phyloP scores from a whole-genome alignment of 2,888 invertebrate species.

The Altica lythri region DNA sequence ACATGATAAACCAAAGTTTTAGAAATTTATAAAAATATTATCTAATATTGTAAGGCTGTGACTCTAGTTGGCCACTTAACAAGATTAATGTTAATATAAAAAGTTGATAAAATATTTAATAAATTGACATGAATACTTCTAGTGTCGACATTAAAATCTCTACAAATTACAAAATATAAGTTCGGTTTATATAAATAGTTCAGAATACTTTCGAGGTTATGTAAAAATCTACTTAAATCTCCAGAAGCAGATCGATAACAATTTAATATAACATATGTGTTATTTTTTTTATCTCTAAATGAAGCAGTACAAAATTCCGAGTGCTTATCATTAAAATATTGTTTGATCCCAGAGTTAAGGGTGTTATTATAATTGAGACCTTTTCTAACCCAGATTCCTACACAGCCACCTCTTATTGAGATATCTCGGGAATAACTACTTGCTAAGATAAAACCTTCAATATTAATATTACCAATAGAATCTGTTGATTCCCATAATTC shows the following conservation, averaged over 20 bases:
- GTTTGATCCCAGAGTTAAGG: not conserved
- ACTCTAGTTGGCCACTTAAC: constrained; percentile 13
- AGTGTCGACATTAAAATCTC: constrained; percentile 17
- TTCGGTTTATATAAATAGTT: constrained; percentile 12
- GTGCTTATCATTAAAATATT: constrained; percentile 10
- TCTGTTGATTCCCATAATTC: constrained; percentile 5
- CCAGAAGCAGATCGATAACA: constrained; percentile 17
- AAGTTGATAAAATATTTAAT: constrained; percentile 7
- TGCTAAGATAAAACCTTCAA: constrained; percentile 4
- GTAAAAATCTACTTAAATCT: constrained; percentile 5
- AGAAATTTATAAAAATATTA: constrained; percentile 13
- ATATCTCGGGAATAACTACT: constrained; percentile 1
- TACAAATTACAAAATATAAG: constrained; percentile 6
- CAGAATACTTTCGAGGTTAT: constrained; percentile 1
- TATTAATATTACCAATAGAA: not conserved
- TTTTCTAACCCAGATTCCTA: constrained; percentile 14
- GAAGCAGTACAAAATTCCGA: constrained; percentile 14
- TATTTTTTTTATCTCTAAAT: not conserved
- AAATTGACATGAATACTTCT: constrained; percentile 2
- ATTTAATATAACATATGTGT: constrained; percentile 1
- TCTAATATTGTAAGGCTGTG: constrained; percentile 5
- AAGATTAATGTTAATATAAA: constrained; percentile 1
- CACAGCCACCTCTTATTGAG: not conserved
- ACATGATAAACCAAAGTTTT: constrained; percentile 1
- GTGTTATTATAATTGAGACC: not conserved